Base-by-base conservation (phyloP, 2,888 invertebrate genomes). In the Exephanes ischioxanthus region DNA sequence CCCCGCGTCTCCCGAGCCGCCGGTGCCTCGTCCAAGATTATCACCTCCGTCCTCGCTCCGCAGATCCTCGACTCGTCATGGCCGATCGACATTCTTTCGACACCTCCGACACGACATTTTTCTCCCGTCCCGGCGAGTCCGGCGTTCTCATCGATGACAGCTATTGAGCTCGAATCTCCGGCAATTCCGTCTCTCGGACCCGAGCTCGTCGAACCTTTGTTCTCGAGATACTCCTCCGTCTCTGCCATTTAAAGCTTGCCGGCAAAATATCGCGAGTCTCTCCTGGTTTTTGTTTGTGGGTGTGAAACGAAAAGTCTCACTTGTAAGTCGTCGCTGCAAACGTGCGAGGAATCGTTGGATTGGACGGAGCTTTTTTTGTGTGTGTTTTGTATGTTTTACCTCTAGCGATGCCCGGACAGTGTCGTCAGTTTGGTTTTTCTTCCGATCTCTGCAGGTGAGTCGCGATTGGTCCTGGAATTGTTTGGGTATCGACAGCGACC, bases 91-190 rank as follows among this genome's bases (percentile, higher is more conserved):
- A 53, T 61, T 48, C 41, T 19, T 55, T 58, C 80, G 6, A 14
- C 45, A n/a, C n/a, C 48, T 55, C 55, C 37, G 61, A 11, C 48
- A 14, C 63, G 51, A 14, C 26, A 26, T 41, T 53, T 51, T n/a
- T 72, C 41, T 26, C 71, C 2, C 11, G 11, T 33, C 14, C 48
- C 26, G n/a, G 51, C 26, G 51, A 9, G 51, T 22, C 75, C 70
- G 51, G 68, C 70, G 33, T 75, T 82, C 48, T 55, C 76, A 68
- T 86, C 86, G 66, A 89, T 88, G 68, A 88, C 85, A 58, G 87
- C 84, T 58, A 87, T 80, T 19, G 87, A 89, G 58, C 88, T 87
- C 68, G 85, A 82, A 33, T 87, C 87, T 6, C 80, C 83, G 48
- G 86, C 84, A 4, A 80, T 79, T 5, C 72, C 41, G 48, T 83